Base-by-base conservation (phyloP, 30 jellyfish, hydroid and myxozoan species). In the Catostylus mosaicus region DNA sequence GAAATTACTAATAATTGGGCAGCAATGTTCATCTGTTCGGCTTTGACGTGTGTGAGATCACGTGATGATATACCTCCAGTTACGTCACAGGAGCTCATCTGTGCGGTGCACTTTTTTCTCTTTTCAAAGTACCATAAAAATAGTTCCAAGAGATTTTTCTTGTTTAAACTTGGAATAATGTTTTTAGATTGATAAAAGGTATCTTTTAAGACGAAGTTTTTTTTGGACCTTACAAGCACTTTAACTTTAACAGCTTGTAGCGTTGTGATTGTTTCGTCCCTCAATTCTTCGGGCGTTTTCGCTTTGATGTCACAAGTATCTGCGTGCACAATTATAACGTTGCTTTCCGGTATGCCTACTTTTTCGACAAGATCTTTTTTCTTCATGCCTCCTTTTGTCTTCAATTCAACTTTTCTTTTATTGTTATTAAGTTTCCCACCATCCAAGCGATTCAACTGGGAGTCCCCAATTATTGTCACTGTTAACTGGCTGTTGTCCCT, bases 401-500 rank as follows among this genome's bases (percentile, higher is more conserved):
- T 71, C 69, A 10, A 36, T 23, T 30, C 60, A 7, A 67, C 79
- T 34, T 30, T 67, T 22, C 65, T 19, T 31, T 50, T 73, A 52
- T 73, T 38, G 27, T 73, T 48, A 31, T 59, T 22, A n/a, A 73
- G 85, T 31, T 73, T 73, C 56, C 27, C 51, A 12, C 47, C 85
- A 73, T 73, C 78, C 12, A 71, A 35, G 38, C 73, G 72, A 73
- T 73, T 73, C 56, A 30, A 54, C n/a, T 73, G 57, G 47, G 85
- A 73, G 56, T 73, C 73, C 48, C 85, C 73, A 20, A 73, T 30
- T 20, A 70, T 36, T 40, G 73, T 46, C 23, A 69, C 82, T 69
- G 0, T 69, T 27, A 50, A 24, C 31, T 73, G 85, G 59, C 56
- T 73, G 26, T 50, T 73, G 31, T 31, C 85, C 30, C 14, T 73